These are phyloP conservation scores for Hydropotes inermis DNA, from an alignment of 2,113 vertebrate species.

Conservation along the genomic window DNA sequence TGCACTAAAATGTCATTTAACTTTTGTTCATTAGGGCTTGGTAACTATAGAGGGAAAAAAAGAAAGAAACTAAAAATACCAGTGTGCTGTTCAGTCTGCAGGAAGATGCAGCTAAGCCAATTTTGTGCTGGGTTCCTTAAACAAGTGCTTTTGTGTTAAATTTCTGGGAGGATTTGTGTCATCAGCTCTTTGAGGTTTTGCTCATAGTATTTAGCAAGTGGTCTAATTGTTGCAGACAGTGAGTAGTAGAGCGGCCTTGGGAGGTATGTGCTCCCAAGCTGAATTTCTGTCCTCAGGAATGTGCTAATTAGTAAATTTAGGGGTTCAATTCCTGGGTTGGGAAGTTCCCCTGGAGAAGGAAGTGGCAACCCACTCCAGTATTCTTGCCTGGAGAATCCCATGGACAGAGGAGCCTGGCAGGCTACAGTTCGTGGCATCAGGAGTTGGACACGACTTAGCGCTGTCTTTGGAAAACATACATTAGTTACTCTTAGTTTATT, in stretches of 20 bases:
- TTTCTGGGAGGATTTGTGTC: neutral
- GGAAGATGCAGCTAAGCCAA: neutral
- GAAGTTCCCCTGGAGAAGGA: neutral
- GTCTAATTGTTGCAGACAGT: neutral
- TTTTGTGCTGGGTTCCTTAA: neutral
- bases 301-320: slow-evolving; percentile 31
- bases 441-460: neutral
- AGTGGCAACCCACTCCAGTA: neutral
- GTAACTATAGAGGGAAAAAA: neutral
- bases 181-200: neutral
- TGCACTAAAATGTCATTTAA: neutral
- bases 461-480: neutral
- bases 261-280: neutral
- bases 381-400: neutral
- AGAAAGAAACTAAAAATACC: neutral
- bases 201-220: neutral
- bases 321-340: neutral
- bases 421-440: neutral
- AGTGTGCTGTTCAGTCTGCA: neutral
- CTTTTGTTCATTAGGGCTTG: slow-evolving; percentile 3
- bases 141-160: neutral
- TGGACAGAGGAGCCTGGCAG: neutral
- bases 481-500: neutral
- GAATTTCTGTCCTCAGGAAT: neutral
- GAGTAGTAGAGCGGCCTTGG: accelerated